Conservation (phyloP, 2,797 vertebrate genomes). For the Pangasius macronema region DNA sequence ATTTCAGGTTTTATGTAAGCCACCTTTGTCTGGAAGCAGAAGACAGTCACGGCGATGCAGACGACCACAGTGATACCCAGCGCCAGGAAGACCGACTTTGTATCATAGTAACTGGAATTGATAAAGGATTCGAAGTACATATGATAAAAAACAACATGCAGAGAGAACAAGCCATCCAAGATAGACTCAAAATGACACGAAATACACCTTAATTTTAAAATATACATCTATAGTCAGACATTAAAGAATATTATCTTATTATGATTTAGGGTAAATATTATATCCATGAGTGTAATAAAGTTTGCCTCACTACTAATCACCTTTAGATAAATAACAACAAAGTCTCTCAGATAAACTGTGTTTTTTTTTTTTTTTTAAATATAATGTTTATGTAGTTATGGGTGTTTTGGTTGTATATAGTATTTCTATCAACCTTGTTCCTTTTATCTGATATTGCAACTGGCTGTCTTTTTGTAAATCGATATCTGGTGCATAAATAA, state of each 20-base stretch:
- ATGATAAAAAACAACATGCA: neutral
- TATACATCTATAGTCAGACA: neutral
- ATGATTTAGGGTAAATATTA: no score
- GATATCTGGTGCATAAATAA: neutral
- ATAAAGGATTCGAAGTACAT: neutral
- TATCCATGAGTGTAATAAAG: neutral
- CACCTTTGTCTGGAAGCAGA: slow-evolving; percentile 99
- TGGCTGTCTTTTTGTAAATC: neutral
- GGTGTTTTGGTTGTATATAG: neutral
- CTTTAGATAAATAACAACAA: neutral
- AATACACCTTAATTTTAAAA: neutral
- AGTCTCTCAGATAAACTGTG: neutral
- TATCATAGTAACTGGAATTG: slow-evolving; percentile 77
- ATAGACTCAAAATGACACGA: no score
- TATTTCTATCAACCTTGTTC: neutral
- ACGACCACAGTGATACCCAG: slow-evolving; percentile 90
- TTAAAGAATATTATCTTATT: neutral
- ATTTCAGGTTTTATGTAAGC: no score
- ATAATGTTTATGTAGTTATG: neutral
- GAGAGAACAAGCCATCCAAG: no score
- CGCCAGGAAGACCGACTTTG: slow-evolving; percentile 85
- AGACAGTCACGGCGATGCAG: slow-evolving; percentile 89
- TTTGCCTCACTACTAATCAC: neutral
- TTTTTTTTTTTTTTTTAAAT: neutral
- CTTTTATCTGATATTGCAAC: neutral